Evolutionary conservation across 2,888 invertebrate species (phyloP).

Genomic region (Terebella lapidaria): DNA sequence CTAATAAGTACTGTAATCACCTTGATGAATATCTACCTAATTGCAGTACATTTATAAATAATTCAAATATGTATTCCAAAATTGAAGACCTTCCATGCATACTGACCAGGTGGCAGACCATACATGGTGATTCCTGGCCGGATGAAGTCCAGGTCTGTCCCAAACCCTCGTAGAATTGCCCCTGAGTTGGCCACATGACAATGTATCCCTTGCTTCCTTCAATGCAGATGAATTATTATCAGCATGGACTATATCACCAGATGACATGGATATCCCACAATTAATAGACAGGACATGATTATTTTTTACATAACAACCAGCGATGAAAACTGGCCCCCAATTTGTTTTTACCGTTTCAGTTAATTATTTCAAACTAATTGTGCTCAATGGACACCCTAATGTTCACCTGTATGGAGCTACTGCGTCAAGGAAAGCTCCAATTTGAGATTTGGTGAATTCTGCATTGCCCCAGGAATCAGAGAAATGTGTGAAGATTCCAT

Average conservation of each 20-base stretch:
- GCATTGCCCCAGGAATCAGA: slow-evolving; percentile 12
- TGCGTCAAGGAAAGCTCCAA: slow-evolving; percentile 12
- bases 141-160: slow-evolving; percentile 32
- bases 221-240: too few species aligned
- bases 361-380: too few species aligned
- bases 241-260: too few species aligned
- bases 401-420: neutral
- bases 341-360: too few species aligned
- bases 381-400: too few species aligned
- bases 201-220: neutral
- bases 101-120: slow-evolving; percentile 31
- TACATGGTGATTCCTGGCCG: slow-evolving; percentile 36
- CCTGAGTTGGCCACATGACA: slow-evolving; percentile 33
- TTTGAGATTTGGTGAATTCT: slow-evolving; percentile 14
- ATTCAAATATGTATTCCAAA: neutral
- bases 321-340: too few species aligned
- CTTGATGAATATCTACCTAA: neutral
- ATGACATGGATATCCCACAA: too few species aligned
- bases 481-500: slow-evolving; percentile 18
- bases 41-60: too few species aligned
- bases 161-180: slow-evolving; percentile 29
- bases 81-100: neutral
- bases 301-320: too few species aligned
- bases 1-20: too few species aligned
- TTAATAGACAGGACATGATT: too few species aligned